Evolutionary conservation across 2,797 vertebrate genomes (phyloP), one percentile per base, ranked within the genome.

Genomic region (Fistularia commersonii): DNA sequence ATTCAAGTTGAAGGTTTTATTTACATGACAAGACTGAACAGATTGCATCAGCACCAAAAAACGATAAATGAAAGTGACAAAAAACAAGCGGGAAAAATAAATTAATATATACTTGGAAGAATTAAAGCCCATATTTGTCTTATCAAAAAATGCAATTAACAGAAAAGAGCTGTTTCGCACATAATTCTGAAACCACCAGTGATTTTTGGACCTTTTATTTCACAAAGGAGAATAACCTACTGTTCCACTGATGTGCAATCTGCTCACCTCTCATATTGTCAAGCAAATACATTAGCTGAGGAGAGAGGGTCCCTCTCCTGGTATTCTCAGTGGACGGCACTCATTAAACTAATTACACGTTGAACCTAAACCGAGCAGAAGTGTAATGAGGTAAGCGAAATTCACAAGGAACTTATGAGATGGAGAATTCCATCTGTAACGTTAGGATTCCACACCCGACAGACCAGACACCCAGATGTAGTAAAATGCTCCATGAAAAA

Each of bases 341-440:
- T 88, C 87, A 89, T 89, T 88, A 89, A 85, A 78, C 84, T 86
- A 90, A 90, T 90, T 87, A 86, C 83, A 85, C 83, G 67, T 58
- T 64, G 71, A 81, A 82, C 81, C 81, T 79, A 81, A 82, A 82
- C 71, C 72, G 77, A 85, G 77, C 57, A 65, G 77, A 79, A 79
- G 80, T 71, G 52, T 87, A 81, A 86, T 86, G 86, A 86, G 81
- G 42, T 78, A 77, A 83, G 79, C 79, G 82, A 86, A 77, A 77
- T 81, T 86, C 83, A 75, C 65, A 49, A 69, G 74, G 77, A 81
- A 84, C 78, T 73, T 64, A 34, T 69, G 79, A 83, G 77, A 66
- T n/a, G 72, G 66, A 77, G 45, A 36, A 33, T 13, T 73, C 61
- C 72, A 77, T 74, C 54, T 71, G 72, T 56, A 72, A 80, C 56